Evolutionary conservation across 2,888 invertebrate genomes (phyloP).

Genomic region (Mamestra brassicae): DNA sequence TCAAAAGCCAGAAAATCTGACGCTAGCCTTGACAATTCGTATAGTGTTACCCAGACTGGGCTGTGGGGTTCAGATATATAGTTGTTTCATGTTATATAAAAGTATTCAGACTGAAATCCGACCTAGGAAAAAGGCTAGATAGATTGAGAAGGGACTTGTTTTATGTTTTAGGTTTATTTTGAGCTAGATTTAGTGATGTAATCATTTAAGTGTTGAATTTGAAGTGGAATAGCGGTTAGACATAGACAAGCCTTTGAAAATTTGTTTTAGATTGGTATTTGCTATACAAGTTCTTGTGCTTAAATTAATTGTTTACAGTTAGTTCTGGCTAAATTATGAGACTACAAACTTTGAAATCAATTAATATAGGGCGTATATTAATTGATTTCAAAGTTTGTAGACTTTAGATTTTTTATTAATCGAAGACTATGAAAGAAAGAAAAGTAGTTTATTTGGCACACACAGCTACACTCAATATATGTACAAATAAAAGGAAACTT

Average conservation of each 20-base stretch:
- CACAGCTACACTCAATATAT: too few relatives aligned
- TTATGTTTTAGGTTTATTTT: conserved; percentile 20
- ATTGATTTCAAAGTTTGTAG: too few relatives aligned
- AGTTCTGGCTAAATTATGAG: conserved; percentile 8
- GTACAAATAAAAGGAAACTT: too few relatives aligned
- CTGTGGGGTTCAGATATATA: not conserved
- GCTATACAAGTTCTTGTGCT: too few relatives aligned
- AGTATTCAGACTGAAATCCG: not conserved
- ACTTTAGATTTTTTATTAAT: too few relatives aligned
- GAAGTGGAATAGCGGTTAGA: conserved; percentile 1
- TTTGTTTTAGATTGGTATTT: not conserved
- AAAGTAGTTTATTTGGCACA: too few relatives aligned
- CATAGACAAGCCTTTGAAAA: not conserved
- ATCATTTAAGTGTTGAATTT: conserved; percentile 24
- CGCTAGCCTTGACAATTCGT: not conserved
- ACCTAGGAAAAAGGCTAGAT: not conserved
- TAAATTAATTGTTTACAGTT: not conserved
- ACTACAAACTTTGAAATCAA: not conserved
- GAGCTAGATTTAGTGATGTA: conserved; percentile 25
- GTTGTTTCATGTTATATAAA: not conserved
- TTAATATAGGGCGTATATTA: too few relatives aligned
- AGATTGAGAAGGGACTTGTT: not conserved
- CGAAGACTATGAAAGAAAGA: too few relatives aligned
- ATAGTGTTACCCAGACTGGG: not conserved
- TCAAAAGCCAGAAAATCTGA: not conserved